Evolutionary conservation across 2,888 invertebrate genomes (phyloP).

Genomic region (Nomada ferruginata): DNA sequence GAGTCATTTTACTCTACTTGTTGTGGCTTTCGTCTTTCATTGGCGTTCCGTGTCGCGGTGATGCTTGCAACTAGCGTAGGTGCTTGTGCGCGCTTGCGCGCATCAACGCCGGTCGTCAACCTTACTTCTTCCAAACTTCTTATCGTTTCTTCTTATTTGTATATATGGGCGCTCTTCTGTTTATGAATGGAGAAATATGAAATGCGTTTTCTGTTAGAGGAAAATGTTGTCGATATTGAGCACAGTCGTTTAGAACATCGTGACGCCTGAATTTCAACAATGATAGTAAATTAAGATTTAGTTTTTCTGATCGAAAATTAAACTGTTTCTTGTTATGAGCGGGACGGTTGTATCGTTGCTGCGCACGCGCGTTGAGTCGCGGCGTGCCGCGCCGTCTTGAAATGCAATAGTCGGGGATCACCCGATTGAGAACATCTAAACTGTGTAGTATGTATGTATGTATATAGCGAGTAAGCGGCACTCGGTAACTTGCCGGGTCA

Average conservation of each 20-base stretch:
- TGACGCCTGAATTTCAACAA: not conserved
- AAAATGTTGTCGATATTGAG: not conserved
- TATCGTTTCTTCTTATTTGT: constrained; percentile 18
- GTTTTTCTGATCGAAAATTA: not conserved
- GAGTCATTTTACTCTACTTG: constrained; percentile 69
- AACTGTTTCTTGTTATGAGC: not conserved
- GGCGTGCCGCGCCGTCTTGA: constrained; percentile 18
- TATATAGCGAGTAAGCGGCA: constrained; percentile 56
- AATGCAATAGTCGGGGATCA: constrained; percentile 38
- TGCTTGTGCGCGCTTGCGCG: constrained; percentile 6
- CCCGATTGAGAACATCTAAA: constrained; percentile 64
- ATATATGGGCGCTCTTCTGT: not conserved
- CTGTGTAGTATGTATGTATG: constrained; percentile 29
- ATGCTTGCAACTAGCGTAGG: constrained; percentile 32
- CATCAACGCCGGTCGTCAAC: constrained; percentile 46
- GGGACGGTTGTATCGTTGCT: not conserved
- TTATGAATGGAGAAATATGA: not conserved
- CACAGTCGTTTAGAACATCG: not conserved
- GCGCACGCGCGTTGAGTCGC: not conserved
- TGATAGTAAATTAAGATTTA: not conserved
- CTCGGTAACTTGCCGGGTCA: constrained; percentile 62
- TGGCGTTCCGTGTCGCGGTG: constrained; percentile 25
- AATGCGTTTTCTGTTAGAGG: too few species aligned
- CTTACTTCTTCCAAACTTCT: constrained; percentile 36
- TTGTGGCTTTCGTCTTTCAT: constrained; percentile 35